A percentile compares a stretch with the other conserved stretches of the same genome.
phyloP scores from a whole-genome alignment of 1,140 invertebrate genomes.

The Drosophila nasuta region DNA sequence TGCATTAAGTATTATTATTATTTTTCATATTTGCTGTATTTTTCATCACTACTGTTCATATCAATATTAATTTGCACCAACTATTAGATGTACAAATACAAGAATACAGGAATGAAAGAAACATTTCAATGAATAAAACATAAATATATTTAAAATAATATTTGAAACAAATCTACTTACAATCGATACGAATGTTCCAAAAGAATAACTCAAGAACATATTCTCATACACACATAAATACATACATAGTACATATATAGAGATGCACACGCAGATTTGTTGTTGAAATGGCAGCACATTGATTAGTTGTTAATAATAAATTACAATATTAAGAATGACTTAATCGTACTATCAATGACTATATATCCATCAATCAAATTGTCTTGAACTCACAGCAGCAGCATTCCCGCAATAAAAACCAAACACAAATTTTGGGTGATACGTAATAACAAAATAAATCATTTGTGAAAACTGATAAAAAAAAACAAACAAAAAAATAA shows the following conservation, averaged over 20 bases:
- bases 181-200: constrained; percentile 9
- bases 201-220: constrained; percentile 22
- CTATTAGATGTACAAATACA: constrained; percentile 31
- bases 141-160: neutral
- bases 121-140: neutral
- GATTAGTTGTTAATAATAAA: constrained; percentile 46
- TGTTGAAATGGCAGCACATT: constrained; percentile 55
- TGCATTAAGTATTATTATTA: no score
- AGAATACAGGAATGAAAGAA: constrained; percentile 9
- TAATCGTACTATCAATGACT: constrained; percentile 20
- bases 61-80: no score
- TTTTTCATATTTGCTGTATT: no score
- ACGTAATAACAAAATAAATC: neutral
- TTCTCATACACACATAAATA: neutral
- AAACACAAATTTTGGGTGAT: constrained; percentile 59
- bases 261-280: constrained; percentile 11
- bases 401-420: constrained; percentile 64
- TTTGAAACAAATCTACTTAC: constrained; percentile 22
- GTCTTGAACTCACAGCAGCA: constrained; percentile 60
- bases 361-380: constrained; percentile 29
- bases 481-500: constrained; percentile 16
- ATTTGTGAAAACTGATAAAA: constrained; percentile 15
- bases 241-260: neutral
- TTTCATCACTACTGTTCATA: no score
- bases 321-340: neutral